These are phyloP conservation scores for Darevskia nairensis DNA, from an alignment of 2,797 vertebrate genomes.

Conservation along the genomic window DNA sequence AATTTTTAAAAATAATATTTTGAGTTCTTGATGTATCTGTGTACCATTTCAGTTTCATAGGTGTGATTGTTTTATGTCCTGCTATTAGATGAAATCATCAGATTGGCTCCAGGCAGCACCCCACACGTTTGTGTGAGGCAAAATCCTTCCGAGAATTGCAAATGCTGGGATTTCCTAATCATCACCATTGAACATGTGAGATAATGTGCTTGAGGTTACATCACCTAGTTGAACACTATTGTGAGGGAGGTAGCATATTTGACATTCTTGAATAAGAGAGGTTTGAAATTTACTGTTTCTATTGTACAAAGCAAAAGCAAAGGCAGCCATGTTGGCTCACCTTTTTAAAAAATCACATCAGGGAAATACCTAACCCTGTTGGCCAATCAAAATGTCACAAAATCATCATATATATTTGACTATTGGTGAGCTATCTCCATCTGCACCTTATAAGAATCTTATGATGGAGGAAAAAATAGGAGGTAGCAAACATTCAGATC, in stretches of 20 bases:
- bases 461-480: too few relatives aligned
- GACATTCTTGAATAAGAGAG: constrained; percentile 9
- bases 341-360: too few relatives aligned
- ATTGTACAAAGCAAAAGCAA: constrained; percentile 6
- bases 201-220: constrained; percentile 37
- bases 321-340: too few relatives aligned
- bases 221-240: constrained; percentile 60
- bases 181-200: constrained; percentile 45
- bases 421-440: too few relatives aligned
- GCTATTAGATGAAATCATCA: constrained; percentile 62
- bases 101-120: constrained; percentile 56
- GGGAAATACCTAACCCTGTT: too few relatives aligned
- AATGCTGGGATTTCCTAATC: constrained; percentile 49
- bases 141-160: constrained; percentile 59
- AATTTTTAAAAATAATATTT: neutral
- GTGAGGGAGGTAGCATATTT: constrained; percentile 55
- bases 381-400: too few relatives aligned
- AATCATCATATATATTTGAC: too few relatives aligned
- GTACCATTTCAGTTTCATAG: constrained; percentile 11
- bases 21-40: constrained; percentile 28
- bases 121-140: constrained; percentile 63
- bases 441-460: too few relatives aligned
- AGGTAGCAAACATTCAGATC: too few relatives aligned
- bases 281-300: constrained; percentile 54
- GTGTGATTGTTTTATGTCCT: constrained; percentile 49